Evolutionary conservation across 1,140 invertebrate genomes (phyloP).

Genomic region (Choristoneura fumiferana): DNA sequence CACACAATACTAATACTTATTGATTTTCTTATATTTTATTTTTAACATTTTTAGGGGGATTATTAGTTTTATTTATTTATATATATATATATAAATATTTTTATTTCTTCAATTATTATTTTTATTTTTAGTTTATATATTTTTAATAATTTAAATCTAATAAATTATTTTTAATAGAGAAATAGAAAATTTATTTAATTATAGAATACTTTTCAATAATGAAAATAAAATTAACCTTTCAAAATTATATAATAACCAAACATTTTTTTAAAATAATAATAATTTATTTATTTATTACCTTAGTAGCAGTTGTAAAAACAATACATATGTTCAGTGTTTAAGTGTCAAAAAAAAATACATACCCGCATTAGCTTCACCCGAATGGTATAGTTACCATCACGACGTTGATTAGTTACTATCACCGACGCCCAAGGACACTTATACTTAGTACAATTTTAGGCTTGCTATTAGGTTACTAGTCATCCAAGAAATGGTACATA

Average conservation of each 20-base stretch:
- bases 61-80: conserved; percentile 80
- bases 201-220: conserved; percentile 37
- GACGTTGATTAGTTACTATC: too few species aligned
- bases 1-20: conserved; percentile 62
- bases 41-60: conserved; percentile 77
- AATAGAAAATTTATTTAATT: conserved; percentile 42
- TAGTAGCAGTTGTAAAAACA: conserved; percentile 75
- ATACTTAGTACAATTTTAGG: too few species aligned
- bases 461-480: too few species aligned
- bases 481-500: too few species aligned
- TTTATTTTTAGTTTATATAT: conserved; percentile 36
- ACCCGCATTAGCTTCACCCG: too few species aligned
- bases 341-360: too few species aligned
- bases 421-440: too few species aligned
- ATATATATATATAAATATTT: conserved; percentile 64
- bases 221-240: conserved; percentile 60
- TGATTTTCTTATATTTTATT: conserved; percentile 78
- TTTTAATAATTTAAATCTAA: conserved; percentile 38
- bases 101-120: conserved; percentile 26
- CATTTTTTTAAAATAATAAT: conserved; percentile 69
- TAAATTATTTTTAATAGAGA: conserved; percentile 39
- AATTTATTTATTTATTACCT: conserved; percentile 75
- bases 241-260: conserved; percentile 71
- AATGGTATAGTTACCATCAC: too few species aligned
- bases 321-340: conserved; percentile 56